Evolutionary conservation across 2,888 invertebrate species (phyloP).

Genomic region (Phyllotreta cruciferae): DNA sequence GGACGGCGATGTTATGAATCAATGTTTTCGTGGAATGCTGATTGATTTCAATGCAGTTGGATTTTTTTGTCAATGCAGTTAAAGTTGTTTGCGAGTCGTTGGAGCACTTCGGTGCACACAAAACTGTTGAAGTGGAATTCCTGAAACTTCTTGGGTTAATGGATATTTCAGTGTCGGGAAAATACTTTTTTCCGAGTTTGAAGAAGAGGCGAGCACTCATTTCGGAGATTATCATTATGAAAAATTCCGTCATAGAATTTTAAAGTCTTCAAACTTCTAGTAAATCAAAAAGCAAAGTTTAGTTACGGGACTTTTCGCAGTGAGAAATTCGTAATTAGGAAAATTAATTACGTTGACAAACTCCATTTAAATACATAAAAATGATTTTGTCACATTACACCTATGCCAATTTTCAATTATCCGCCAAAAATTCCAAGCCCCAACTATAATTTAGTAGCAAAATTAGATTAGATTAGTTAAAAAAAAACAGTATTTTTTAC

Average conservation of each 20-base stretch:
- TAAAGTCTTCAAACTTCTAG: constrained; percentile 1
- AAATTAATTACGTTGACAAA: too few species aligned
- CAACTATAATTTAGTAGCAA: too few species aligned
- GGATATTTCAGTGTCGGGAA: constrained; percentile 23
- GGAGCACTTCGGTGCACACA: constrained; percentile 21
- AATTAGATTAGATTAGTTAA: too few species aligned
- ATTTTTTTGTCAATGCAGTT: constrained; percentile 17
- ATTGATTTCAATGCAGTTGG: constrained; percentile 25
- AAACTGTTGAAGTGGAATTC: constrained; percentile 22
- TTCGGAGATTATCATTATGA: constrained; percentile 24
- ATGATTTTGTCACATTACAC: too few species aligned
- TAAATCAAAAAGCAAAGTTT: constrained; percentile 15
- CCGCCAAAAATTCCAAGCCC: too few species aligned
- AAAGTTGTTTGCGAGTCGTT: constrained; percentile 21
- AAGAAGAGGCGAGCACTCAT: constrained; percentile 21
- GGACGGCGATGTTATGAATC: constrained; percentile 25
- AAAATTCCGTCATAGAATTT: constrained; percentile 20
- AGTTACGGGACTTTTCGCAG: background rate
- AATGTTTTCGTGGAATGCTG: constrained; percentile 22
- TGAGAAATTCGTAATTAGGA: too few species aligned
- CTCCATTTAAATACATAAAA: too few species aligned
- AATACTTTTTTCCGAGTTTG: constrained; percentile 1
- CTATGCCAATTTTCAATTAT: too few species aligned
- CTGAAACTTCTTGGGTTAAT: constrained; percentile 27
- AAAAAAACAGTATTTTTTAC: too few species aligned